A percentile compares a stretch with the other conserved stretches of the same genome.
Conservation (phyloP, 2,888 invertebrate genomes). For the Tetragonula carbonaria region DNA sequence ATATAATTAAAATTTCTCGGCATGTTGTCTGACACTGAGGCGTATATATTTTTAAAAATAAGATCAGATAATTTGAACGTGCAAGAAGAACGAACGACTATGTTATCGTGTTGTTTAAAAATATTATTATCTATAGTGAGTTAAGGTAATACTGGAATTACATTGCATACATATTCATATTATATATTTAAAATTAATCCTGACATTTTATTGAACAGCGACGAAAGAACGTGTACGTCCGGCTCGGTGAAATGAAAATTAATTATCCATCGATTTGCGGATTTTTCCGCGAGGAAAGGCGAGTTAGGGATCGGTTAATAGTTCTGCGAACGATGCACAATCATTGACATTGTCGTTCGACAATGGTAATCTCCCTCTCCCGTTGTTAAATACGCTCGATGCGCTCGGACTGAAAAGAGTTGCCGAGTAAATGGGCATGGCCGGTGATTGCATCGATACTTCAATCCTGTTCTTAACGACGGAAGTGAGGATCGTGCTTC, state of each 20-base stretch:
- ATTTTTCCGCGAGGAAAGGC: conserved; percentile 15
- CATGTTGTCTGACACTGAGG: too few species aligned
- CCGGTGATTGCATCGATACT: conserved; percentile 37
- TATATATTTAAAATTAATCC: not conserved
- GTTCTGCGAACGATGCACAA: conserved; percentile 31
- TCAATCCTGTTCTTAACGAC: conserved; percentile 35
- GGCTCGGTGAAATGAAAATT: not conserved
- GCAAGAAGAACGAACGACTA: not conserved
- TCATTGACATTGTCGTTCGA: conserved; percentile 41
- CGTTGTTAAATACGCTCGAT: conserved; percentile 55
- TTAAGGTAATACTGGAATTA: too few species aligned
- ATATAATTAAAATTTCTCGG: not conserved
- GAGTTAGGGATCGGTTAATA: conserved; percentile 34
- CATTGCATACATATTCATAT: too few species aligned
- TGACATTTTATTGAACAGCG: not conserved
- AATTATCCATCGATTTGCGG: conserved; percentile 21
- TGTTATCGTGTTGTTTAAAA: too few species aligned
- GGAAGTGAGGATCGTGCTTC: conserved; percentile 30
- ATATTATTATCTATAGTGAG: too few species aligned
- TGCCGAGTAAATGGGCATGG: conserved; percentile 34
- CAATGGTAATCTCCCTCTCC: conserved; percentile 20
- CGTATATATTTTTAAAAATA: too few species aligned
- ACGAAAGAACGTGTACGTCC: not conserved
- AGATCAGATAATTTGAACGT: not conserved
- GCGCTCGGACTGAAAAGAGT: conserved; percentile 37